Percentiles rank a stretch among this genome's conserved stretches.
Evolutionary conservation across 2,888 invertebrate genomes (phyloP).

Genomic region (Microctonus brassicae): DNA sequence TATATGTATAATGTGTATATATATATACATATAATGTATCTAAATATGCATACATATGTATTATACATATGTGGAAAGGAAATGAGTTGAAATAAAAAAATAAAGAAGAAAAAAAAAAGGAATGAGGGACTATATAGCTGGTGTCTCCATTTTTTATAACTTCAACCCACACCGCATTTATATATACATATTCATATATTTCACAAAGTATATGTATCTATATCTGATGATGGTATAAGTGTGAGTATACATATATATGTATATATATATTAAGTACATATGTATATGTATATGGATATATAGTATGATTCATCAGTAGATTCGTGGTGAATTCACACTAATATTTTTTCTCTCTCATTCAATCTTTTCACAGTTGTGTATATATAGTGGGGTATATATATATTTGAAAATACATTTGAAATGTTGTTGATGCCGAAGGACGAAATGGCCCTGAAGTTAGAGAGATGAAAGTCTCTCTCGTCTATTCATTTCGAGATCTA

Average conservation of each 20-base stretch:
- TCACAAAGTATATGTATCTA: too few relatives aligned
- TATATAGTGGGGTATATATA: too few relatives aligned
- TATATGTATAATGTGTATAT: too few relatives aligned
- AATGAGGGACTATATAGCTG: not conserved
- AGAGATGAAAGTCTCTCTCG: constrained; percentile 23
- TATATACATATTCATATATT: constrained; percentile 17
- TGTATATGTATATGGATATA: not conserved
- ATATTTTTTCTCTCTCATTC: constrained; percentile 24
- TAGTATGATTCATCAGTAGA: constrained; percentile 43
- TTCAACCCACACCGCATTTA: constrained; percentile 9
- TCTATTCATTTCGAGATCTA: constrained; percentile 30
- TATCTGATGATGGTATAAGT: too few relatives aligned
- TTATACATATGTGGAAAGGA: not conserved
- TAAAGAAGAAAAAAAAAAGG: not conserved
- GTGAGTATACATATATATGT: too few relatives aligned
- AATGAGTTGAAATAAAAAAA: not conserved
- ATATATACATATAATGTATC: too few relatives aligned
- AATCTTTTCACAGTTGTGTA: not conserved
- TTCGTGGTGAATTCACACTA: constrained; percentile 39
- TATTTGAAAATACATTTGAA: constrained; percentile 1
- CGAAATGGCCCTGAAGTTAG: constrained; percentile 21
- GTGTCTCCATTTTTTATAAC: not conserved
- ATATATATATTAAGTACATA: too few relatives aligned
- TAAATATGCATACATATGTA: too few relatives aligned
- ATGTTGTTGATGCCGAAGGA: constrained; percentile 23